Conservation (phyloP, 2,113 vertebrate species). For the Burhinus bistriatus region DNA sequence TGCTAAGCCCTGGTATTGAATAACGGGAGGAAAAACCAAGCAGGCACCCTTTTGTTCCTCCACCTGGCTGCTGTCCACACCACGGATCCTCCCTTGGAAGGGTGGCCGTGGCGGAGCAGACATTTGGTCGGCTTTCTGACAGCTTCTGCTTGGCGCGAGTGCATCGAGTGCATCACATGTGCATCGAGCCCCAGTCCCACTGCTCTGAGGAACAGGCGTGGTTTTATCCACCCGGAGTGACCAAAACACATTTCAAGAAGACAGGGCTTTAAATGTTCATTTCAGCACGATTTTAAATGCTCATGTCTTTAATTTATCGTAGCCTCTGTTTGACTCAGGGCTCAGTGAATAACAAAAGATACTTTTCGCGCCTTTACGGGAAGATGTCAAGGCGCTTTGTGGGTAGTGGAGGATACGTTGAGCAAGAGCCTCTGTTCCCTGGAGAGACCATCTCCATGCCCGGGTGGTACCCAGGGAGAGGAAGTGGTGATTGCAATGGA, state of each 20-base stretch:
- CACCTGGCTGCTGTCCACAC: slow-evolving; percentile 34
- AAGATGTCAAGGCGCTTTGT: background rate
- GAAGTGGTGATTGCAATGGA: background rate
- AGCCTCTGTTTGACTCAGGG: background rate
- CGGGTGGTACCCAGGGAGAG: background rate
- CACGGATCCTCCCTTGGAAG: slow-evolving; percentile 1
- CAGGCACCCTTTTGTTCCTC: slow-evolving; percentile 34
- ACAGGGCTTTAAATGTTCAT: background rate
- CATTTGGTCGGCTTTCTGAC: background rate
- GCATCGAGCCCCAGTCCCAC: background rate
- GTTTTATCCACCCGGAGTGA: background rate
- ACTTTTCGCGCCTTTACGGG: background rate
- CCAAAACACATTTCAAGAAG: background rate
- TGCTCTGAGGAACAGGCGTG: rapidly evolving
- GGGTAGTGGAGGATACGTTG: background rate
- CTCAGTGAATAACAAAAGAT: background rate
- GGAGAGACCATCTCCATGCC: background rate
- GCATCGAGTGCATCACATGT: background rate
- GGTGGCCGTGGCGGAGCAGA: background rate
- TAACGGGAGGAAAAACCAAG: slow-evolving; percentile 3
- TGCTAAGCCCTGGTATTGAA: background rate
- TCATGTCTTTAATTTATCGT: background rate
- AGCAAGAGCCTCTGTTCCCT: background rate
- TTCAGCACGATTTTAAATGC: background rate
- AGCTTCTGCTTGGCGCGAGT: background rate